A percentile compares a stretch with the other conserved stretches of the same genome.
phyloP scores from a whole-genome alignment of 2,113 vertebrate species.

The Fregata magnificens region DNA sequence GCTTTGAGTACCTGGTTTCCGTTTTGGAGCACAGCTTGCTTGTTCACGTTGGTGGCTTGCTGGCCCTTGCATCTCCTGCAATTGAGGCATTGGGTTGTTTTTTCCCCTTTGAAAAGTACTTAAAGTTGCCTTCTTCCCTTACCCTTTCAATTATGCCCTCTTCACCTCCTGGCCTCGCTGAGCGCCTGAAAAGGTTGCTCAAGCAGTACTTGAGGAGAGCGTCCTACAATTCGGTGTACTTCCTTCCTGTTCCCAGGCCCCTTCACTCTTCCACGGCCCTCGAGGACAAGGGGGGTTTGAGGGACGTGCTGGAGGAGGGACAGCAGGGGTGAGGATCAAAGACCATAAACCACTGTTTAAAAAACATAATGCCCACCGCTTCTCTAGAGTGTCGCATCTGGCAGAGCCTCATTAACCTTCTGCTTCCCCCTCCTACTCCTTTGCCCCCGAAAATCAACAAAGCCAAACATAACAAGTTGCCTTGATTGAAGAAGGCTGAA shows the following conservation, averaged over 20 bases:
- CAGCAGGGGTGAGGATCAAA: constrained; percentile 52
- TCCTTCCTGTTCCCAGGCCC: constrained; percentile 64
- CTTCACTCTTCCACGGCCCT: not conserved
- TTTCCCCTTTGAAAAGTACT: not conserved
- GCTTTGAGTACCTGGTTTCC: not conserved
- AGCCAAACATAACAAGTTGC: constrained; percentile 16
- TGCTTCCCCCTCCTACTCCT: constrained; percentile 33
- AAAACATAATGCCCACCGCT: not conserved
- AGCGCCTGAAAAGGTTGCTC: not conserved
- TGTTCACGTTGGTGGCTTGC: not conserved
- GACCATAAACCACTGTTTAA: not conserved
- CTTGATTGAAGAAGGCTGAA: not conserved
- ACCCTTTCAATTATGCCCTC: not conserved
- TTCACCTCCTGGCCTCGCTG: not conserved
- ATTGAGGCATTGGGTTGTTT: not conserved
- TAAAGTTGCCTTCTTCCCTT: not conserved
- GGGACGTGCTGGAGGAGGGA: not conserved
- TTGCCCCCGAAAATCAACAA: constrained; percentile 42
- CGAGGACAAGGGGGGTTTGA: not conserved
- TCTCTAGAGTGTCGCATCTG: not conserved
- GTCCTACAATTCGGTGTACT: rapidly evolving
- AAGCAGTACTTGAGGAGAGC: constrained; percentile 28
- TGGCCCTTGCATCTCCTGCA: not conserved
- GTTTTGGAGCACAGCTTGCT: not conserved
- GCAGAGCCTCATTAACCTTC: constrained; percentile 40